phyloP scores from a whole-genome alignment of 1,140 invertebrate species.

The Ceratosolen solmsi region DNA sequence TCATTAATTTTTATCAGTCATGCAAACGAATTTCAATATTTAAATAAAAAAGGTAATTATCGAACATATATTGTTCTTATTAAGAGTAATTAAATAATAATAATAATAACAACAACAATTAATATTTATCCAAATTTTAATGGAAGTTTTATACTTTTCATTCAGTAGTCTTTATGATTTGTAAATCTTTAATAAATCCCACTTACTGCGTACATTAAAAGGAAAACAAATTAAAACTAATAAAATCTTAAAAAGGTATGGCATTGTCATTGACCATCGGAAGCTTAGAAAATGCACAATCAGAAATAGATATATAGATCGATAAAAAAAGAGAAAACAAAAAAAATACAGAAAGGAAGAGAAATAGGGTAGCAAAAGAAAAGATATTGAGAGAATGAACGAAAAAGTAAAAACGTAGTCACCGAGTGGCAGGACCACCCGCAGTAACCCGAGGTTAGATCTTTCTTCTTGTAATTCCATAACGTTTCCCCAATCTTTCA shows the following conservation, averaged over 20 bases:
- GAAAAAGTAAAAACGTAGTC: constrained; percentile 39
- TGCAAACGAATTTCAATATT: no score
- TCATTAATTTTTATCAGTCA: no score
- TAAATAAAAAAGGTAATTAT: no score
- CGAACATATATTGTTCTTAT: no score
- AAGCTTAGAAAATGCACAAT: background rate
- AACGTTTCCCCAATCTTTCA: constrained; percentile 48
- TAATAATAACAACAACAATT: no score
- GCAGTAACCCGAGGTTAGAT: constrained; percentile 65
- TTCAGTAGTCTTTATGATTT: no score
- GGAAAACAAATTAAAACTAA: no score
- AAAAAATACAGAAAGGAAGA: constrained; percentile 33
- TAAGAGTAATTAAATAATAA: no score
- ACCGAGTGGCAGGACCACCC: constrained; percentile 69
- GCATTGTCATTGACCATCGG: constrained; percentile 53
- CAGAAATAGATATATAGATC: background rate
- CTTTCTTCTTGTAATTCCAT: constrained; percentile 20
- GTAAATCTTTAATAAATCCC: no score
- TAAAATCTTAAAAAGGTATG: constrained; percentile 60
- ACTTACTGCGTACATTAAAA: no score
- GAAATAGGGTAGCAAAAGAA: constrained; percentile 10
- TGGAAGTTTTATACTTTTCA: no score
- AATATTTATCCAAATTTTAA: no score
- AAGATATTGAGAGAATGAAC: constrained; percentile 34
- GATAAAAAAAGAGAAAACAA: constrained; percentile 33